phyloP scores from a whole-genome alignment of 2,888 invertebrate genomes.

The Bembecia ichneumoniformis region DNA sequence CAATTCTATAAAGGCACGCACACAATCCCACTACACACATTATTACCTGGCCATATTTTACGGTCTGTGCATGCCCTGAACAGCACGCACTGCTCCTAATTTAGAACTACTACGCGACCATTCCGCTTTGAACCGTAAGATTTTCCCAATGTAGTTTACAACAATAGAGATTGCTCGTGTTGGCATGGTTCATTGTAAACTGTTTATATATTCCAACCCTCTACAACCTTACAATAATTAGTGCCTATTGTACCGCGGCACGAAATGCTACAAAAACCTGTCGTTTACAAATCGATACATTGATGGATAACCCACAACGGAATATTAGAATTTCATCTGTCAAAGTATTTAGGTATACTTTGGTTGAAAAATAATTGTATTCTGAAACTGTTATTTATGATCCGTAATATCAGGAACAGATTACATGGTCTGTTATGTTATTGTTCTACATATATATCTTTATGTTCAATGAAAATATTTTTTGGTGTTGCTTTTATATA shows the following conservation, averaged over 20 bases:
- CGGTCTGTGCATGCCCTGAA: slow-evolving; percentile 21
- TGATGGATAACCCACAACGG: not conserved
- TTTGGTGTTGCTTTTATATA: too few species aligned
- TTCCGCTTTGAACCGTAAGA: slow-evolving; percentile 15
- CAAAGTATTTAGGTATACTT: too few species aligned
- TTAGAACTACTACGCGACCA: slow-evolving; percentile 23
- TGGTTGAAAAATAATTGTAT: too few species aligned
- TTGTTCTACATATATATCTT: too few species aligned
- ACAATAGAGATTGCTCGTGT: slow-evolving; percentile 4
- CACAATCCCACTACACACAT: slow-evolving; percentile 21
- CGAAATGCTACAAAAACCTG: slow-evolving; percentile 15
- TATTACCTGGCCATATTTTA: slow-evolving; percentile 28
- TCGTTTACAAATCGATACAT: slow-evolving; percentile 8
- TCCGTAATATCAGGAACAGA: too few species aligned
- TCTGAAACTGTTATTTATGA: too few species aligned
- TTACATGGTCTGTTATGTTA: too few species aligned
- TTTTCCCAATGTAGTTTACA: not conserved
- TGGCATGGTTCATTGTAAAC: slow-evolving; percentile 8
- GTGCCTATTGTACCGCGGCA: slow-evolving; percentile 16
- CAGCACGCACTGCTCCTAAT: slow-evolving; percentile 22
- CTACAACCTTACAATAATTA: slow-evolving; percentile 14
- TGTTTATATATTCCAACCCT: slow-evolving; percentile 9
- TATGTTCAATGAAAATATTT: too few species aligned
- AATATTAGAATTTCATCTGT: too few species aligned
- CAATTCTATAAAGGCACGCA: slow-evolving; percentile 13